Evolutionary conservation across 2,888 invertebrate genomes (phyloP), one percentile per base, ranked within the genome.

Genomic region (Cynaeus angustus): DNA sequence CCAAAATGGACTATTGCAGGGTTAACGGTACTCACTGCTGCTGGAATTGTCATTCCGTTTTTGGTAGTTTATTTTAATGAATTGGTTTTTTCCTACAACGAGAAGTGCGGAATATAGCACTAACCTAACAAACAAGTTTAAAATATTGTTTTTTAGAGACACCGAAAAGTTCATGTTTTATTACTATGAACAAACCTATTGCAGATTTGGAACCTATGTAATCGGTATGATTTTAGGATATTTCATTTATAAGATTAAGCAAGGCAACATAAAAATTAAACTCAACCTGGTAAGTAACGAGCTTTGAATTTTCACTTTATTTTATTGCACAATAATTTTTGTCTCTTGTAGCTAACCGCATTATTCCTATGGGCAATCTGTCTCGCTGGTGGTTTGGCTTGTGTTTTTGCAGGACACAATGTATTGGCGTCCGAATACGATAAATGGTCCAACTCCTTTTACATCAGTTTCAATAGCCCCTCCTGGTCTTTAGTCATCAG

Each of bases 401-500:
- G 65, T 43, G 26, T 58, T 48, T 68, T 48, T 46, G 62, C 68
- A 14, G 68, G 68, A 41, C 64, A 69, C 30, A 43, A 21, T 37
- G 30, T 41, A 10, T 41, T 69, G 45, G 38, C 16, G 0, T 9
- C 52, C 9, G 64, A 59, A 37, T 71, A 74, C 61, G 59, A 71
- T 14, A 66, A 59, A 45, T 59, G 68, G 6, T 43, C 62, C 13
- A 28, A 65, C 21, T 58, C 72, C 6, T 55, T 71, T 3, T 75
- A 73, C 56, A 38, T 74, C 46, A 83, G 85, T 0, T 86, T 83
- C 69, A 82, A 82, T 78, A 79, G 86, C 26, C 80, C 85, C 0
- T 76, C 80, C 0, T 87, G 87, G 87, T 83, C 84, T 0, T 13
- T 84, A n/a, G 85, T 83, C 1, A 66, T 87, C 0, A 84, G 85